A percentile compares a stretch with the other conserved stretches of the same genome.
Evolutionary conservation across 2,888 invertebrate genomes (phyloP).

Genomic region (Poecilus cupreus): DNA sequence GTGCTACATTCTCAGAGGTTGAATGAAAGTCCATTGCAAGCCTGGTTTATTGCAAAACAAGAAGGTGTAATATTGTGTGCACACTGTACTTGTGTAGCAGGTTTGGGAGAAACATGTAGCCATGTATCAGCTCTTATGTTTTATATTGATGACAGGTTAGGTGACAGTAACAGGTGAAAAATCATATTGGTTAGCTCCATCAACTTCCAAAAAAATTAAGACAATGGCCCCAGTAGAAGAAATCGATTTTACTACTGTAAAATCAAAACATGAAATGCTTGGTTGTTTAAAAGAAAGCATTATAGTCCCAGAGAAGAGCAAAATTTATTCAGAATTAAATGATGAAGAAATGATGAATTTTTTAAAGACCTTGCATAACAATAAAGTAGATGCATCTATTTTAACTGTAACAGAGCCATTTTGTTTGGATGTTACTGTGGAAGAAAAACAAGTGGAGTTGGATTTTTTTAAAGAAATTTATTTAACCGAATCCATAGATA

Average conservation of each 20-base stretch:
- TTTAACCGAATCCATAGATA: background rate
- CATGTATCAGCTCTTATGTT: slow-evolving; percentile 57
- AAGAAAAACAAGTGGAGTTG: background rate
- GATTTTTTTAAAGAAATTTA: background rate
- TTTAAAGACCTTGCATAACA: background rate
- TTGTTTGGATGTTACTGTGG: background rate
- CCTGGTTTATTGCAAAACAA: slow-evolving; percentile 48
- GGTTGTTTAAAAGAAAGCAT: background rate
- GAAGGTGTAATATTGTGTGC: slow-evolving; percentile 36
- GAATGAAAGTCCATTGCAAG: slow-evolving; percentile 42
- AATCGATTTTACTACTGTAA: background rate
- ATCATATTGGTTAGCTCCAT: slow-evolving; percentile 41
- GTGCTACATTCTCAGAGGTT: no score
- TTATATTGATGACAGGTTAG: slow-evolving; percentile 10
- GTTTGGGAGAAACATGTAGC: slow-evolving; percentile 55
- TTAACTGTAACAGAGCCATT: slow-evolving; percentile 13
- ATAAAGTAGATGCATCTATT: slow-evolving; percentile 2
- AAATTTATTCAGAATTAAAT: background rate
- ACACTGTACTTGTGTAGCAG: slow-evolving; percentile 57
- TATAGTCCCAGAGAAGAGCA: background rate
- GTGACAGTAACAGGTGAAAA: slow-evolving; percentile 33
- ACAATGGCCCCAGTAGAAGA: background rate
- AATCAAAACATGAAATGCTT: slow-evolving; percentile 17
- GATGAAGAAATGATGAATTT: background rate
- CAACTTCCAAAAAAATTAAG: background rate